A percentile compares a stretch with the other conserved stretches of the same genome.
Conservation (phyloP, 2,797 vertebrate species). For the Nothura maculosa region DNA sequence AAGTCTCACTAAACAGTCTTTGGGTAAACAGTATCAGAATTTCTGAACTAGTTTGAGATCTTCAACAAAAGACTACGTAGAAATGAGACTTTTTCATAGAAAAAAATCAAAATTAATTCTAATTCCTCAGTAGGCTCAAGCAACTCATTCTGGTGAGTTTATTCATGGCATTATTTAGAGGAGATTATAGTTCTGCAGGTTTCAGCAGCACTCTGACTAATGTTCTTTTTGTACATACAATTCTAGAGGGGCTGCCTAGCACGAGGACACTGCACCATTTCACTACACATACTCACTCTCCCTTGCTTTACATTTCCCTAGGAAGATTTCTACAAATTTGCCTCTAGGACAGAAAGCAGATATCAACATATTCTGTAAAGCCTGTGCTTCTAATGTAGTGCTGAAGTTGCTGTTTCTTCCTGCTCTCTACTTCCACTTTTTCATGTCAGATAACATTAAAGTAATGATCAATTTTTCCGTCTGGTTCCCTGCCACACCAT, state of each 20-base stretch:
- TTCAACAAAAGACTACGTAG: slow-evolving; percentile 8
- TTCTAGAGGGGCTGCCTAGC: not conserved
- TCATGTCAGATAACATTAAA: slow-evolving; percentile 68
- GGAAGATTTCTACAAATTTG: slow-evolving; percentile 22
- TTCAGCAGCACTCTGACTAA: not conserved
- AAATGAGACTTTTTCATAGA: slow-evolving; percentile 1
- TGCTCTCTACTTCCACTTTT: slow-evolving; percentile 64
- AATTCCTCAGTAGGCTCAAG: slow-evolving; percentile 41
- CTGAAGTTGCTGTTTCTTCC: slow-evolving; percentile 61
- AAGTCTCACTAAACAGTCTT: not conserved
- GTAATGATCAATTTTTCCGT: slow-evolving; percentile 79
- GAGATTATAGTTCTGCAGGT: not conserved
- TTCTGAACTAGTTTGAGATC: not conserved
- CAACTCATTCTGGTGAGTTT: not conserved
- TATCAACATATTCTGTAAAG: not conserved
- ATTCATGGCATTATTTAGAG: not conserved
- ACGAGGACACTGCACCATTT: not conserved
- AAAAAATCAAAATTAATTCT: not conserved
- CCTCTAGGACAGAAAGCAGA: not conserved
- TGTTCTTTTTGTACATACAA: not conserved
- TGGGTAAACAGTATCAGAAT: not conserved
- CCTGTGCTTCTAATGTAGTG: slow-evolving; percentile 17
- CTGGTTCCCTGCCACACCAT: slow-evolving; percentile 30
- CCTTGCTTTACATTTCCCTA: not conserved
- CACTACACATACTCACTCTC: not conserved